A percentile compares a stretch with the other conserved stretches of the same genome.
phyloP scores from a whole-genome alignment of 2,797 vertebrate genomes.

The Loris lydekkerianus region DNA sequence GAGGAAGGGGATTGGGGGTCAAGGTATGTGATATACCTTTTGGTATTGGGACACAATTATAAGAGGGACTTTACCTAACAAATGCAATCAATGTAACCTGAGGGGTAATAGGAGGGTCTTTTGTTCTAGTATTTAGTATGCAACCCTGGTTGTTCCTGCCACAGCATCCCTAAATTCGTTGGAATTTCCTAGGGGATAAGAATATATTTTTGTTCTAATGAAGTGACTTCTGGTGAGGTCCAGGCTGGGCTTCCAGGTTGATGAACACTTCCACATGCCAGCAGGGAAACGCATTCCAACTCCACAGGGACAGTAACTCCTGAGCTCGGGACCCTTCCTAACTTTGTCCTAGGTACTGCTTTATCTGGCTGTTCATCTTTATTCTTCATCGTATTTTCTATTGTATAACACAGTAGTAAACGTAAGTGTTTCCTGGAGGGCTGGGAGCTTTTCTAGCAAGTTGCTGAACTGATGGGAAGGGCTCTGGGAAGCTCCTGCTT shows the following conservation, averaged over 20 bases:
- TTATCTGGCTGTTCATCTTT: not conserved
- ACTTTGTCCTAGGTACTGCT: not conserved
- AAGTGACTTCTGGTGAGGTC: not conserved
- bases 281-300: not conserved
- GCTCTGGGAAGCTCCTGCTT: not conserved
- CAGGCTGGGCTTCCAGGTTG: not conserved
- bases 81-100: no score
- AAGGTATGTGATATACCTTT: no score
- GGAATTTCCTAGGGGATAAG: not conserved
- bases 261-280: not conserved
- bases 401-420: not conserved
- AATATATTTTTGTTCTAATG: not conserved
- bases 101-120: not conserved
- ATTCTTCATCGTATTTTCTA: not conserved
- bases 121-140: not conserved
- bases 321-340: no score
- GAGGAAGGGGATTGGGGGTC: no score
- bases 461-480: not conserved
- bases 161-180: not conserved
- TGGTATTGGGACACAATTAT: no score
- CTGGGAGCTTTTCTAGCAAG: not conserved
- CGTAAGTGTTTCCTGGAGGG: not conserved
- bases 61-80: no score
- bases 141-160: not conserved
- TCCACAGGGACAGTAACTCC: not conserved